Base-by-base conservation (phyloP, 2,888 invertebrate species). In the Drymonia ruficornis region DNA sequence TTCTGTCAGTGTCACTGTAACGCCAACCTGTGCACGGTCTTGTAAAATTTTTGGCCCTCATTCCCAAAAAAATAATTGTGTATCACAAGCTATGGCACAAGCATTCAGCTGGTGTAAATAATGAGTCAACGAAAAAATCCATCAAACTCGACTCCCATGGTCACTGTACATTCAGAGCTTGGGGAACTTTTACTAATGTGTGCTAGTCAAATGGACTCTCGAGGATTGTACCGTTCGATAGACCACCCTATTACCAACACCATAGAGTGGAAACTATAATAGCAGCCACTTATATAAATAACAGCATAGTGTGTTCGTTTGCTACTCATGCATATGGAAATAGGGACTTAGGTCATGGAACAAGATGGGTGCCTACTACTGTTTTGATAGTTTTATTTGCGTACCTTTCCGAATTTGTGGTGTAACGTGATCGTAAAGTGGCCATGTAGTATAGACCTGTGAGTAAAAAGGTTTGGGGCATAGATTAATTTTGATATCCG, bases 121-220 rank as follows among this genome's bases (percentile, higher is more conserved):
- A 36, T n/a, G 36, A 36, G 36, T 36, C n/a, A 36, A n/a, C 13
- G 16, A 31, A 50, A 3, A 15, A 9, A 8, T 70, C 65, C 66
- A 62, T 58, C 57, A 60, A 62, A 61, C 53, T 50, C 55, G 53
- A 56, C 61, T 61, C 59, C 63, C 71, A 80, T 83, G 74, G 86
- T 67, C 71, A 80, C 84, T 78, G 76, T 78, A 84, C 69, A 67
- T 57, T 60, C 68, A 70, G 76, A 83, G 81, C 84, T 75, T 78
- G 84, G 82, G 73, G 85, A 90, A 88, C 87, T 90, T 90, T 91
- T 90, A 91, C 90, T 91, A 91, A 91, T 91, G 87, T 85, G 86
- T 83, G 81, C 87, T 89, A 91, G 91, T 90, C 91, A 91, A 91
- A 91, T 91, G 90, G 90, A 88, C 89, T 87, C 89, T 84, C 76